These are phyloP conservation scores for Oplegnathus fasciatus DNA, from an alignment of 2,113 vertebrate species.

Conservation along the genomic window DNA sequence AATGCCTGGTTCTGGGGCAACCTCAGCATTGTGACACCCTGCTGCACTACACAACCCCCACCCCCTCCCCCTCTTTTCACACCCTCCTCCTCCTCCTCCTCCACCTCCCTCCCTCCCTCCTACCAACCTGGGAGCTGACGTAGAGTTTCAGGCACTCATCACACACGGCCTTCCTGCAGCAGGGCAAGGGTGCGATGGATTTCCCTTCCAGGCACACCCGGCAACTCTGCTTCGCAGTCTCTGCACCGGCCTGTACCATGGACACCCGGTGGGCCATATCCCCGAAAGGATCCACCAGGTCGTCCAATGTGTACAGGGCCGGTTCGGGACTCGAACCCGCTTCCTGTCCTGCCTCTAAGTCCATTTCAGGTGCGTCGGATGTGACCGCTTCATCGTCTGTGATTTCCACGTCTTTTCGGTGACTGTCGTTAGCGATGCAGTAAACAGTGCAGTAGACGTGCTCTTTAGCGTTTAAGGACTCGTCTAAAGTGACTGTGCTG, in stretches of 20 bases:
- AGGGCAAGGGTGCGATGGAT: constrained; percentile 90
- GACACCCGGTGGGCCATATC: constrained; percentile 50
- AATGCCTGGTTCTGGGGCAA: constrained; percentile 7
- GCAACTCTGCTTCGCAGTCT: constrained; percentile 80
- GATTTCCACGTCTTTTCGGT: constrained; percentile 43
- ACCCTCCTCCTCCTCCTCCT: not conserved
- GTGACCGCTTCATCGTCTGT: constrained; percentile 42
- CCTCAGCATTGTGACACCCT: constrained; percentile 4
- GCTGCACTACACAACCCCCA: not conserved
- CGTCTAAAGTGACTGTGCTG: constrained; percentile 22
- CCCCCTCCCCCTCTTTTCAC: not conserved
- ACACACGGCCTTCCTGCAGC: constrained; percentile 96
- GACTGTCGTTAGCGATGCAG: constrained; percentile 83
- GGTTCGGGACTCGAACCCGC: constrained; percentile 79
- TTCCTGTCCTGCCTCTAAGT: constrained; percentile 51
- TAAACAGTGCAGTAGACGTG: constrained; percentile 93
- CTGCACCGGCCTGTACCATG: constrained; percentile 19
- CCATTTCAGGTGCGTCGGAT: constrained; percentile 41
- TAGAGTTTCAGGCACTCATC: constrained; percentile 94
- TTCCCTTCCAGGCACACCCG: constrained; percentile 94
- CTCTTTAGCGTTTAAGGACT: constrained; percentile 64
- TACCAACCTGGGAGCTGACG: constrained; percentile 93
- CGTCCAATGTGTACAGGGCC: constrained; percentile 84
- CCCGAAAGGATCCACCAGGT: constrained; percentile 84
- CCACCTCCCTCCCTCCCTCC: not conserved